Evolutionary conservation across 2,113 vertebrate genomes (phyloP), one percentile per base, ranked within the genome.

Genomic region (Taurulus bubalis): DNA sequence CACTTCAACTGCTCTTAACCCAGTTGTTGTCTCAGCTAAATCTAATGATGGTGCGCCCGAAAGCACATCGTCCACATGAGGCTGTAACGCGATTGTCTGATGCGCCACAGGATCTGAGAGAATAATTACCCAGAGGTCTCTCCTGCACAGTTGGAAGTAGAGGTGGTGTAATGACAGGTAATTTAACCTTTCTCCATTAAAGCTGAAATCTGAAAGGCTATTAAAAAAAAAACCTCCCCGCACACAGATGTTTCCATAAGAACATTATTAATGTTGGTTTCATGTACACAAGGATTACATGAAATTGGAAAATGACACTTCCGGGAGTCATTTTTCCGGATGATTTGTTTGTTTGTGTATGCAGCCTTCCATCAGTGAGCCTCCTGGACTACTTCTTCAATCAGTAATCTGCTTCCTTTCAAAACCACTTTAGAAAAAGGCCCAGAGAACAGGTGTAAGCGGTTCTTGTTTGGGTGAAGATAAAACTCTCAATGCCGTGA

Each of bases 91-190:
- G 6, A 64, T 28, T 77, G 71, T 79, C 77, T 85, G 62, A 82
- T 73, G 42, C 69, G 24, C 80, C 6, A 60, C 60, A 8, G 75
- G 75, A 64, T 63, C 49, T 34, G 65, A 49, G 53, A 82, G 70
- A 89, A 84, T 85, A 84, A 87, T 87, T 84, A 84, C 64, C 34
- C 64, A 65, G 22, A 75, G 75, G 72, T 82, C 66, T 69, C 42
- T 56, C 2, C 68, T 68, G 62, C 87, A 53, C 83, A 77, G 75
- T 49, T 58, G 69, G 80, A 87, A 22, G 42, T 8, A 68, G 55
- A 85, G 68, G 45, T 76, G 67, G 20, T 72, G 58, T 85, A 38
- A 86, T 71, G 76, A 56, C 84, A 83, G 64, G 24, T 65, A 71
- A 85, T 86, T 73, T 78, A 79, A 80, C 72, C 68, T 75, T 11